phyloP scores from a whole-genome alignment of 2,797 vertebrate species.

The Amblyraja radiata region DNA sequence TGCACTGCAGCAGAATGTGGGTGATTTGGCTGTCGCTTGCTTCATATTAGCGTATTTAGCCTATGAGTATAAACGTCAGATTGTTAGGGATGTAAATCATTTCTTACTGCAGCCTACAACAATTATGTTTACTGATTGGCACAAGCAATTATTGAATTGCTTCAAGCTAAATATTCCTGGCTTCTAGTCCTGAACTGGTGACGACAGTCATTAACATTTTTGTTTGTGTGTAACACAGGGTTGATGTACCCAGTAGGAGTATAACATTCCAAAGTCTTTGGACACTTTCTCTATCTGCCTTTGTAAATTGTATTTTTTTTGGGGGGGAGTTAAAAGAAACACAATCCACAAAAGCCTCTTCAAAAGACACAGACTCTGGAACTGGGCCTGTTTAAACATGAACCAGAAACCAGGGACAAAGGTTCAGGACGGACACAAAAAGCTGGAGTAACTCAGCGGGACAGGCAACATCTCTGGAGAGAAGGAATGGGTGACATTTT shows the following conservation, averaged over 20 bases:
- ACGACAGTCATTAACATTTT: conserved; percentile 25
- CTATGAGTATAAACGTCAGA: conserved; percentile 15
- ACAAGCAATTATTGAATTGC: conserved; percentile 19
- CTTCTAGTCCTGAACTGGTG: not conserved
- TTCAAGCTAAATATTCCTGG: conserved; percentile 28
- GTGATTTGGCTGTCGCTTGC: conserved; percentile 19
- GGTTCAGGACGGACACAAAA: not conserved
- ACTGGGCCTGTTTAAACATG: conserved; percentile 6
- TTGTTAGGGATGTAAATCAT: conserved; percentile 26
- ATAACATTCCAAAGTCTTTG: not conserved
- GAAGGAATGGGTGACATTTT: too few species aligned
- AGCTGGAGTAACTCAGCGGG: too few species aligned
- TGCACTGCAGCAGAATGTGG: conserved; percentile 34
- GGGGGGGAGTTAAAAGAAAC: not conserved
- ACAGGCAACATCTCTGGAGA: too few species aligned
- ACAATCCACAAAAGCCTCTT: conserved; percentile 20
- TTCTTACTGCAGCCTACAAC: conserved; percentile 31
- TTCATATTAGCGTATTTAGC: not conserved
- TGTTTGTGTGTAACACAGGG: not conserved
- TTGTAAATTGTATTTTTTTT: conserved; percentile 13
- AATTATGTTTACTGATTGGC: conserved; percentile 32
- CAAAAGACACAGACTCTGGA: not conserved
- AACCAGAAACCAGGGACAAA: not conserved
- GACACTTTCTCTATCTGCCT: conserved; percentile 12
- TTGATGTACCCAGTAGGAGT: conserved; percentile 29